A percentile compares a stretch with the other conserved stretches of the same genome.
Conservation (phyloP, 2,113 vertebrate species). For the Nothobranchius furzeri region DNA sequence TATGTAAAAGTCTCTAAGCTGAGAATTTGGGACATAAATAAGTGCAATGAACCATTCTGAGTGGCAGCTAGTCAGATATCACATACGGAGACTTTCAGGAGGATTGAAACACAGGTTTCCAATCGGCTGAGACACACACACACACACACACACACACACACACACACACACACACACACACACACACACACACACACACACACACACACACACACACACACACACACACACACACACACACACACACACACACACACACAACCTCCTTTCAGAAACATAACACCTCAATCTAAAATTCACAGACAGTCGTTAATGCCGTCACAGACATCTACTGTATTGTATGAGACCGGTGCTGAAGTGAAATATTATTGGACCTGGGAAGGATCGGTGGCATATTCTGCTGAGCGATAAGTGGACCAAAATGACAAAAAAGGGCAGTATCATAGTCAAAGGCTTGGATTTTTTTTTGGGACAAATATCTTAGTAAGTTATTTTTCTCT, state of each 20-base stretch:
- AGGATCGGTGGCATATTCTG: conserved; percentile 42
- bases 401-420: conserved; percentile 25
- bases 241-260: neutral
- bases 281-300: conserved; percentile 43
- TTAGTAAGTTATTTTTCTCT: neutral
- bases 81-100: conserved; percentile 61
- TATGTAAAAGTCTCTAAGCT: conserved; percentile 73
- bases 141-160: conserved; percentile 28
- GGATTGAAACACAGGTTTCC: conserved; percentile 45
- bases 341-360: conserved; percentile 44
- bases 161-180: conserved; percentile 37
- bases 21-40: conserved; percentile 74
- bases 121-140: conserved; percentile 51
- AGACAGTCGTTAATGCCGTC: conserved; percentile 44
- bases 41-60: conserved; percentile 57
- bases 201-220: no score
- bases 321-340: conserved; percentile 50
- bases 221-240: conserved; percentile 36
- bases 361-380: conserved; percentile 52
- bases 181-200: neutral
- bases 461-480: neutral
- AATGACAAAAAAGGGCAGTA: conserved; percentile 50
- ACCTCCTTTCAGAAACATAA: conserved; percentile 43
- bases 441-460: conserved; percentile 13
- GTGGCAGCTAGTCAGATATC: conserved; percentile 72